Conservation (phyloP, 2,888 invertebrate genomes). For the Polia nebulosa region DNA sequence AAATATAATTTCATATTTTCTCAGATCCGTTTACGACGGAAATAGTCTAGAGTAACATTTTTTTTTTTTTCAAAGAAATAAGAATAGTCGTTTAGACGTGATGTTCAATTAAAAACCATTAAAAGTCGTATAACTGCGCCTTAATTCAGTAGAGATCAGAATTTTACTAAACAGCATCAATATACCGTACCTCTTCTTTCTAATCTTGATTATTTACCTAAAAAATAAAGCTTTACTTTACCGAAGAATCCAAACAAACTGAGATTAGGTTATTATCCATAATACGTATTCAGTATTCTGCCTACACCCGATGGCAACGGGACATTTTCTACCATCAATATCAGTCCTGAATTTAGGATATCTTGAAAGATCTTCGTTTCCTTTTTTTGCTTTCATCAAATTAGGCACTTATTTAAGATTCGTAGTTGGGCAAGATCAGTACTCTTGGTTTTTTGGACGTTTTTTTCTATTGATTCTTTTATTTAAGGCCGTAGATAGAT, state of each 20-base stretch:
- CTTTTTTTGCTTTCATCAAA: slow-evolving; percentile 9
- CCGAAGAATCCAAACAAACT: not conserved
- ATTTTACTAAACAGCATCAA: not conserved
- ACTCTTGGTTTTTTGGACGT: too few relatives aligned
- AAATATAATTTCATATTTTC: too few relatives aligned
- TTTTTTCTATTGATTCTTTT: too few relatives aligned
- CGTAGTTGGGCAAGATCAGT: not conserved
- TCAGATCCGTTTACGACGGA: too few relatives aligned
- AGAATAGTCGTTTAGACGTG: too few relatives aligned
- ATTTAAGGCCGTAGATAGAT: too few relatives aligned
- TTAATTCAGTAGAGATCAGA: not conserved
- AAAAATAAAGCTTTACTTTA: slow-evolving; percentile 16
- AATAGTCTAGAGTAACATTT: too few relatives aligned
- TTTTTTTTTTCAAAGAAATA: too few relatives aligned
- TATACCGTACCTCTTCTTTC: not conserved
- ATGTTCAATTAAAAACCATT: too few relatives aligned
- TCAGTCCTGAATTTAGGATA: slow-evolving; percentile 14
- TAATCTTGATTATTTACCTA: slow-evolving; percentile 5
- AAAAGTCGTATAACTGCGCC: too few relatives aligned
- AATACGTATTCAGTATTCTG: not conserved
- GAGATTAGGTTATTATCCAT: slow-evolving; percentile 17
- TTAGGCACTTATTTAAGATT: slow-evolving; percentile 3
- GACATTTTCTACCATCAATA: slow-evolving; percentile 13
- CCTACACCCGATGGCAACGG: not conserved
- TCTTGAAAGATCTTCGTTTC: slow-evolving; percentile 2